Evolutionary conservation across 2,113 vertebrate species (phyloP).

Genomic region (Sander vitreus): DNA sequence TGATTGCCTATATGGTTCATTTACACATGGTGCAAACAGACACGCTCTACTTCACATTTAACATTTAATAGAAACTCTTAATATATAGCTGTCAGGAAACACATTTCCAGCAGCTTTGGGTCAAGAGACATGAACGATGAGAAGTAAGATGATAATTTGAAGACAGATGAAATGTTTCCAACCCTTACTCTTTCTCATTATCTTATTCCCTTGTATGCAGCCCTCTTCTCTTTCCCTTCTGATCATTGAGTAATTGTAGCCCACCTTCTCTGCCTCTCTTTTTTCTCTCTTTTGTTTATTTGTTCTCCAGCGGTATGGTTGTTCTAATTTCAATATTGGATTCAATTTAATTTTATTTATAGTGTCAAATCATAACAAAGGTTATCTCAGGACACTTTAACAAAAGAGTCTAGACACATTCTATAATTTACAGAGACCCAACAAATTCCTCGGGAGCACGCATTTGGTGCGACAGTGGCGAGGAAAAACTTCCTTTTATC

Average conservation of each 20-base stretch:
- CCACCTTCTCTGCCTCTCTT: background rate
- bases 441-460: too few relatives aligned
- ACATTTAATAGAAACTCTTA: slow-evolving; percentile 41
- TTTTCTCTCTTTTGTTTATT: background rate
- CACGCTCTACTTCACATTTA: slow-evolving; percentile 40
- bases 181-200: background rate
- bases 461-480: too few relatives aligned
- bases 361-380: too few relatives aligned
- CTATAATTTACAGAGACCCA: too few relatives aligned
- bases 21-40: slow-evolving; percentile 57
- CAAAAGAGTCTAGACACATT: too few relatives aligned
- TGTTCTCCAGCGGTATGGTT: background rate
- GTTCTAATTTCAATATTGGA: background rate
- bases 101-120: slow-evolving; percentile 7
- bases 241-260: slow-evolving; percentile 18
- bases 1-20: slow-evolving; percentile 62
- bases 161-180: slow-evolving; percentile 38
- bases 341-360: too few relatives aligned
- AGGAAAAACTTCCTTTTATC: too few relatives aligned
- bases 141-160: slow-evolving; percentile 31
- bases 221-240: slow-evolving; percentile 4
- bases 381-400: too few relatives aligned
- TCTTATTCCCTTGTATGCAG: slow-evolving; percentile 1
- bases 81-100: slow-evolving; percentile 31
- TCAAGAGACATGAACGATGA: slow-evolving; percentile 11